Evolutionary conservation across 2,797 vertebrate species (phyloP), one percentile per base, ranked within the genome.

Genomic region (Ara ararauna): DNA sequence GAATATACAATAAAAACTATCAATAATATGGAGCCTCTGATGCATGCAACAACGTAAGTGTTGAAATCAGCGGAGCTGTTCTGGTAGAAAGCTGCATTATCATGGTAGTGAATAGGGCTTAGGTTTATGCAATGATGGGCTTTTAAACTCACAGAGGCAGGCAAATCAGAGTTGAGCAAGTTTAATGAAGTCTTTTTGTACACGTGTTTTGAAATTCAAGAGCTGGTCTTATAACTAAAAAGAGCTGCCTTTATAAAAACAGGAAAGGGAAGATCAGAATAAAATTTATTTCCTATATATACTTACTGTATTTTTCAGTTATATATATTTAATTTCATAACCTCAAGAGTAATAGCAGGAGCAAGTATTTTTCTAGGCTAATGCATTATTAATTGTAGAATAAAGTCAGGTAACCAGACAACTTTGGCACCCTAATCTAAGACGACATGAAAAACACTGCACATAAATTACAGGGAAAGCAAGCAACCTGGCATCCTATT

Each of bases 331-430:
- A 92, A 93, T 93, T 93, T 87, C 84, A 79, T 87, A 94, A 87
- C 81, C 51, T 82, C 72, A 93, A 58, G 56, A 89, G 71, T 64
- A 92, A 92, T 77, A 90, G 61, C 68, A 72, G 86, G 29, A 87
- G 75, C 72, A 96, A 95, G 90, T 94, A 96, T 97, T 97, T 97
- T 96, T 72, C 81, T 90, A 80, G 65, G 48, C 56, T 93, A 95
- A 90, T 94, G 86, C 71, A 94, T 96, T 96, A 97, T 96, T 97
- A 94, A 93, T 87, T 0, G 2, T 38, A 64, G 86, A 93, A 93
- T 87, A 94, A 96, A 95, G 88, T 80, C 74, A 50, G 67, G 47
- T 42, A 96, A 85, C 51, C 67, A 94, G 92, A 92, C 86, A 95
- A 91, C 72, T 94, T 90, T 91, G 90, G 86, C 92, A 94, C 81